Conservation (phyloP, 2,797 vertebrate genomes). For the Cossypha heuglini region DNA sequence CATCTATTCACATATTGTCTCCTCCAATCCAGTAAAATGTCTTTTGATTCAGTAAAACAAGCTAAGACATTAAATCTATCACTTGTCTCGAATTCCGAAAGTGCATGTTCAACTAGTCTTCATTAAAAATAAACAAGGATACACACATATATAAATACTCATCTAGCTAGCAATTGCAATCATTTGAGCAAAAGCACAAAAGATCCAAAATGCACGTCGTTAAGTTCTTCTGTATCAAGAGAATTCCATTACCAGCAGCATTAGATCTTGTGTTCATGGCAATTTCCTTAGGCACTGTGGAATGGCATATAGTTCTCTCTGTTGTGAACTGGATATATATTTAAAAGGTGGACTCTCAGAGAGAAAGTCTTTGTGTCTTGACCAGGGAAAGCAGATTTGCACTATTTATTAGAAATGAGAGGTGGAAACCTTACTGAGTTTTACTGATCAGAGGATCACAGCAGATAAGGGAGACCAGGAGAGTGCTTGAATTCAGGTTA, state of each 20-base stretch:
- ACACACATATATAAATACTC: not conserved
- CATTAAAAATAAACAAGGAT: not conserved
- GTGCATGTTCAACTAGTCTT: not conserved
- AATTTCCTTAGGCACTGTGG: not conserved
- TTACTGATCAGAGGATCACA: not conserved
- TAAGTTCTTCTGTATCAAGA: not conserved
- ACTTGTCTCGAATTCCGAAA: not conserved
- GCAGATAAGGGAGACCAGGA: not conserved
- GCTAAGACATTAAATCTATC: not conserved
- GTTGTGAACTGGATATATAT: not conserved
- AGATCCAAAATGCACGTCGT: accelerated
- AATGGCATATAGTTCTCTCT: not conserved
- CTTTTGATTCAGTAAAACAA: not conserved
- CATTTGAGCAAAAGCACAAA: not conserved
- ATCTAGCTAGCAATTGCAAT: not conserved
- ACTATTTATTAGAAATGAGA: not conserved
- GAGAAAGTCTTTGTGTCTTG: not conserved
- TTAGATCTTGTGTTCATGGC: not conserved
- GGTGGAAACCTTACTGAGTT: not conserved
- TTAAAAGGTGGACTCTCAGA: not conserved
- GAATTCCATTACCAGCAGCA: not conserved
- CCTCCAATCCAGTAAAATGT: not conserved
- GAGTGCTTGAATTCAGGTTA: not conserved
- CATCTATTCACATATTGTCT: not conserved
- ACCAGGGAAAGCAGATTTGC: not conserved